phyloP scores from a whole-genome alignment of 2,888 invertebrate species.

The Pediacus dermestoides region DNA sequence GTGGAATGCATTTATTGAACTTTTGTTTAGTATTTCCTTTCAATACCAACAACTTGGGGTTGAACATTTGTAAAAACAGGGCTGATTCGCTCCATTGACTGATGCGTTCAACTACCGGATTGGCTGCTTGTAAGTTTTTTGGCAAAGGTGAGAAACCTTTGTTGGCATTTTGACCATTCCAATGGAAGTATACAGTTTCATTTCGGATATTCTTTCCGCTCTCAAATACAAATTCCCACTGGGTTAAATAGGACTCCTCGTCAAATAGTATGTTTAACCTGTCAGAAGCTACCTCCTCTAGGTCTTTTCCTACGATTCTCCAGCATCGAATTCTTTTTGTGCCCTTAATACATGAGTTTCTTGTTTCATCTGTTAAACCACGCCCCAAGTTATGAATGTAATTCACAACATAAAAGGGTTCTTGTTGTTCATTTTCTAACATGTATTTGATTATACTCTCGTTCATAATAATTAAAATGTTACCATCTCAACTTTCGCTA shows the following conservation, averaged over 20 bases:
- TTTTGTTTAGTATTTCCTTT: constrained; percentile 17
- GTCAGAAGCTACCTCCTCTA: constrained; percentile 14
- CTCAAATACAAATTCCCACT: constrained; percentile 26
- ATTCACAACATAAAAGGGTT: constrained; percentile 22
- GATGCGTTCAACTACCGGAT: constrained; percentile 29
- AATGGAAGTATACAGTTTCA: constrained; percentile 28
- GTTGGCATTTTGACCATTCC: constrained; percentile 31
- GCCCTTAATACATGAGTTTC: constrained; percentile 13
- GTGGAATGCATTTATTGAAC: constrained; percentile 20
- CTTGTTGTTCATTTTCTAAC: constrained; percentile 12
- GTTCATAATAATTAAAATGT: too few species aligned
- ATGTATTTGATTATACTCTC: constrained; percentile 19
- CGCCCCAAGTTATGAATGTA: constrained; percentile 19
- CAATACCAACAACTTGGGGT: constrained; percentile 22
- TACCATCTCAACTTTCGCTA: too few species aligned
- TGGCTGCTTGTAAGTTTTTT: constrained; percentile 25
- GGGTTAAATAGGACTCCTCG: constrained; percentile 28
- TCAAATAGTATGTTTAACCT: constrained; percentile 22
- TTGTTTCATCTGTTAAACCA: constrained; percentile 10
- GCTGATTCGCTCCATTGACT: constrained; percentile 36
- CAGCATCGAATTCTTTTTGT: constrained; percentile 22
- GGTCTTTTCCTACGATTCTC: constrained; percentile 24
- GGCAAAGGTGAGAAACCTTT: constrained; percentile 35
- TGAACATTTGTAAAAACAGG: constrained; percentile 31
- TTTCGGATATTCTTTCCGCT: constrained; percentile 14